These are phyloP conservation scores for Sphaerophoria taeniata DNA, from an alignment of 2,888 invertebrate species.

Conservation along the genomic window DNA sequence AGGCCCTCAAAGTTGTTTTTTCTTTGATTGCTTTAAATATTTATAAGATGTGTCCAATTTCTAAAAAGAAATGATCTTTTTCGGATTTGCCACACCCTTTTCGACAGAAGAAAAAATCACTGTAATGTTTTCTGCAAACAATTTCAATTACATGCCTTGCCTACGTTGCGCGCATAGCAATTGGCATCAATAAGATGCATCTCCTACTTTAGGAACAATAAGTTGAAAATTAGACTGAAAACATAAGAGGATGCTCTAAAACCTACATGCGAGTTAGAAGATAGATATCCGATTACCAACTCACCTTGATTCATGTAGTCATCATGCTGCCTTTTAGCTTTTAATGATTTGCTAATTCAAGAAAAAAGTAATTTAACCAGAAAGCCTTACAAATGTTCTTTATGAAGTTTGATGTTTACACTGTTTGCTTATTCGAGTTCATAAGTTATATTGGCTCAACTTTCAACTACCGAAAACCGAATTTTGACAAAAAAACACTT, in stretches of 20 bases:
- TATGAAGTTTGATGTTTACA: conserved; percentile 6
- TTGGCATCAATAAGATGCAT: not conserved
- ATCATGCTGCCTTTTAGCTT: not conserved
- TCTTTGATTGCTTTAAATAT: conserved; percentile 10
- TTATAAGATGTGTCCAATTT: not conserved
- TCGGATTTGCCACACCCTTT: conserved; percentile 67
- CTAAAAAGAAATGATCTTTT: conserved; percentile 25
- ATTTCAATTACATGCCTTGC: not conserved
- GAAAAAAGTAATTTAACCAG: not conserved
- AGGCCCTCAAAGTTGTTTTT: conserved; percentile 4
- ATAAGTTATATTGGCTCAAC: no score
- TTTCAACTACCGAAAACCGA: no score
- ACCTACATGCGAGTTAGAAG: not conserved
- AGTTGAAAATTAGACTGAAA: no score
- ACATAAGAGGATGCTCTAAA: no score
- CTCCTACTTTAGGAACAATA: not conserved
- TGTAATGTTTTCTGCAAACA: conserved; percentile 45
- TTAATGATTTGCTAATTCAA: not conserved
- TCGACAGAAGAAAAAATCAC: conserved; percentile 23
- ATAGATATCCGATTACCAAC: not conserved
- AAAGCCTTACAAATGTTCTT: not conserved
- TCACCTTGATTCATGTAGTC: conserved; percentile 22
- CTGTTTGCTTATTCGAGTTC: not conserved
- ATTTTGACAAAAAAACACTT: no score
- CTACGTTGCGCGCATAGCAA: conserved; percentile 28